Conservation (phyloP, 2,113 vertebrate genomes). For the Cryptomyrus ogoouensis region DNA sequence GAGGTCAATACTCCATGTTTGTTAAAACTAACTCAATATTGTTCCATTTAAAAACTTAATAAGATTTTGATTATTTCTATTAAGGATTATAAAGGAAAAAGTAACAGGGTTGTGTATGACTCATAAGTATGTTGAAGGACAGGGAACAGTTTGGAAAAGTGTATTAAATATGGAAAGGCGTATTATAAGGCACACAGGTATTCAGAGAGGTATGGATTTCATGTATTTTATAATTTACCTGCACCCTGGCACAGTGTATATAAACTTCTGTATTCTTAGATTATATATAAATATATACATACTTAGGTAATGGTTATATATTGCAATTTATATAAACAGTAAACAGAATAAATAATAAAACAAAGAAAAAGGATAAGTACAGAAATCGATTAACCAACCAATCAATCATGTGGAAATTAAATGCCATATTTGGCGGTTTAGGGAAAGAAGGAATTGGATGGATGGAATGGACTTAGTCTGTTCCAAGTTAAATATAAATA, state of each 20-base stretch:
- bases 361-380: background rate
- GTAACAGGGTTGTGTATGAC: too few species aligned
- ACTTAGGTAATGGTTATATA: background rate
- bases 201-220: background rate
- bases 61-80: conserved; percentile 32
- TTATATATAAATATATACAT: background rate
- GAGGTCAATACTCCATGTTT: conserved; percentile 58
- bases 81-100: background rate
- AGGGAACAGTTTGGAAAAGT: background rate
- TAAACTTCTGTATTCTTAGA: background rate
- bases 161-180: background rate
- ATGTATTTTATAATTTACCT: background rate
- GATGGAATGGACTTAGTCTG: background rate
- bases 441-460: background rate
- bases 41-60: conserved; percentile 43
- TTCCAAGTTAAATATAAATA: background rate
- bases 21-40: conserved; percentile 53
- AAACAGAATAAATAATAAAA: background rate
- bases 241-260: background rate
- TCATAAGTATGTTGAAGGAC: background rate
- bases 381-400: background rate
- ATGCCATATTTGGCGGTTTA: background rate
- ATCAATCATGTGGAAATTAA: background rate
- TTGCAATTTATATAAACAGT: background rate
- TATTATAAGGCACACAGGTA: background rate